phyloP scores from a whole-genome alignment of 64 coral and sea anemone species.

The Hydrozoanthus tunicans region DNA sequence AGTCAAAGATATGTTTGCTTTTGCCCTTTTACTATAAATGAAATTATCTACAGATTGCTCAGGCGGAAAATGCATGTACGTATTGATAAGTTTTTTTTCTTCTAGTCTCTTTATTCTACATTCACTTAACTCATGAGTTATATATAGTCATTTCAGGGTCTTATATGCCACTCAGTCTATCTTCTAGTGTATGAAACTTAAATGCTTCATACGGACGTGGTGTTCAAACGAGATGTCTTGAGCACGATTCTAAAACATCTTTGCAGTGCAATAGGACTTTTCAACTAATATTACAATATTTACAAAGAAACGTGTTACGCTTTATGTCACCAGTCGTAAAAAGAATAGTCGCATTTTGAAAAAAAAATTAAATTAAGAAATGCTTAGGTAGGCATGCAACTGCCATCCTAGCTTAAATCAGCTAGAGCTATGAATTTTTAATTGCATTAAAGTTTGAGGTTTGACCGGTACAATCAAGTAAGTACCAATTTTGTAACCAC shows the following conservation, averaged over 20 bases:
- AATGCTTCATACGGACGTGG: neutral
- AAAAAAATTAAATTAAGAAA: neutral
- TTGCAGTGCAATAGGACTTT: neutral
- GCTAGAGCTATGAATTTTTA: neutral
- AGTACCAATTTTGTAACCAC: neutral
- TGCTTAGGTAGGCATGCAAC: neutral
- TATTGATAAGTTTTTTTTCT: too few species aligned
- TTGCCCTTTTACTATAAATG: too few species aligned
- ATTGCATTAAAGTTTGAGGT: neutral
- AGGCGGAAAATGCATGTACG: too few species aligned
- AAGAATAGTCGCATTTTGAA: constrained; percentile 22
- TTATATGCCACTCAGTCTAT: too few species aligned
- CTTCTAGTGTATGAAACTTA: too few species aligned
- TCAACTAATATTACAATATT: neutral
- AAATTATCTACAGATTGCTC: too few species aligned
- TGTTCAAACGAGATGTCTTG: neutral
- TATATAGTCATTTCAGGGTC: too few species aligned
- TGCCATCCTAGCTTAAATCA: neutral
- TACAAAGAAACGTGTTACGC: neutral
- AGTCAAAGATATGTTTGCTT: too few species aligned
- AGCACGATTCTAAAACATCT: neutral
- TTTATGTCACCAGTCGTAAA: neutral
- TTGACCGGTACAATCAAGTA: neutral
- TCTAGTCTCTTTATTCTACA: too few species aligned
- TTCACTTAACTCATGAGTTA: too few species aligned